Base-by-base conservation (phyloP, 1,140 invertebrate species). In the Augochlora pura region DNA sequence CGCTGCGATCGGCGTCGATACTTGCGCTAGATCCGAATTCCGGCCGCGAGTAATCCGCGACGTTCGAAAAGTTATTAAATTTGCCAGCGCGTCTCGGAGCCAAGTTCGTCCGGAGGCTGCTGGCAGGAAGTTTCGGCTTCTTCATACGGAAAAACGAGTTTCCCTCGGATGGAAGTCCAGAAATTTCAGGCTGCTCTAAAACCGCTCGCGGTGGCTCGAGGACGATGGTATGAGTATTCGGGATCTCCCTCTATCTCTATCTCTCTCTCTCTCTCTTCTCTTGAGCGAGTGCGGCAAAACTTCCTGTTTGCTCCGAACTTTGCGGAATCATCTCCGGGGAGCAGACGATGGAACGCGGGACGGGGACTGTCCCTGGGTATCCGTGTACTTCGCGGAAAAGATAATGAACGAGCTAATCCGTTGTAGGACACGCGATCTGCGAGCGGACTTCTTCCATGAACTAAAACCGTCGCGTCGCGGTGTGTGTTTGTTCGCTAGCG, bases 11-110 rank as follows among this genome's bases (percentile, higher is more conserved):
- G 76, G 27, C 18, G n/a, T 70, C 69, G 68, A 78, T 78, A 54
- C 54, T 78, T 70, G 66, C 66, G 54, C 68, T 64, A 21, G 21
- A 12, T 0, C 12, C 59, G 25, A 25, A 65, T 60, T 60, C 16
- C 60, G 39, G 5, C 46, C 49, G 14, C 25, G 16, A 52, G 70
- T 74, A 79, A 73, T 79, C 63, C 70, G 39, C 62, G 12, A 27
- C 63, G 62, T 78, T 78, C 69, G 68, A 65, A 72, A 85, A 85
- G 78, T 85, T 85, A 85, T 85, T 85, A 85, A 85, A 85, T 85
- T 84, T 78, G 72, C 71, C 67, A 54, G 54, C 49, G 6, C 63
- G 59, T 84, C 82, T 80, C 63, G 72, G 46, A 63, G 46, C 70
- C 70, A 73, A 81, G 60, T 85, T 80, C 65, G 52, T 65, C 49